These are phyloP conservation scores for Ophioderma brevispina DNA, from an alignment of 35 echinoderm and acorn worm genomes.

Conservation along the genomic window DNA sequence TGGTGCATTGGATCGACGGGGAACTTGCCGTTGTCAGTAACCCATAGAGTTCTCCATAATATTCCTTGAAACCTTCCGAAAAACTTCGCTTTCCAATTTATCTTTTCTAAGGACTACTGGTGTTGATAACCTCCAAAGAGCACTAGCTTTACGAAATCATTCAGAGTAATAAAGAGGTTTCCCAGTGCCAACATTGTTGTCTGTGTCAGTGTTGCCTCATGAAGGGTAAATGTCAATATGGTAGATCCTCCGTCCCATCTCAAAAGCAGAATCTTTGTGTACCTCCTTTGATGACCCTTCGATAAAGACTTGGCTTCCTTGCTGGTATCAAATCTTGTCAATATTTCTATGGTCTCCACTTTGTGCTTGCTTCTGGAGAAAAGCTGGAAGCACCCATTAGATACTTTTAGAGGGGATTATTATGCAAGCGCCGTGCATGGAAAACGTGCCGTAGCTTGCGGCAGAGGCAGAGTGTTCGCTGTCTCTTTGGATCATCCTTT, in stretches of 20 bases:
- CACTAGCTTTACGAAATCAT: slow-evolving; percentile 56
- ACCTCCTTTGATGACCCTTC: slow-evolving; percentile 59
- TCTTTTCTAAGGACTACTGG: slow-evolving; percentile 11
- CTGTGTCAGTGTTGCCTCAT: slow-evolving; percentile 18
- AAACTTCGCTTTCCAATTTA: slow-evolving; percentile 76
- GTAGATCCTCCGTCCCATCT: slow-evolving; percentile 53
- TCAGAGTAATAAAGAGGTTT: slow-evolving; percentile 57
- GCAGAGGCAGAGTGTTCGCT: slow-evolving; percentile 27
- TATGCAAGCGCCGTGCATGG: slow-evolving; percentile 49
- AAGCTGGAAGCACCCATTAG: slow-evolving; percentile 63
- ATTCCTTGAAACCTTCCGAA: slow-evolving; percentile 68
- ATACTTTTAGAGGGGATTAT: slow-evolving; percentile 56
- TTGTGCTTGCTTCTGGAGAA: slow-evolving; percentile 50
- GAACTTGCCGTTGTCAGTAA: slow-evolving; percentile 50
- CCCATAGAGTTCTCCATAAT: slow-evolving; percentile 69
- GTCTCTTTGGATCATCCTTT: slow-evolving; percentile 54
- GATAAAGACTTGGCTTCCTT: slow-evolving; percentile 37
- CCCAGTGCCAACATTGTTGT: slow-evolving; percentile 35
- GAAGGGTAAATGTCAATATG: slow-evolving; percentile 28
- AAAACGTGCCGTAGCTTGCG: slow-evolving; percentile 63
- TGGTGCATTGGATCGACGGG: slow-evolving; percentile 56
- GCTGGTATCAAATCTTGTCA: slow-evolving; percentile 60
- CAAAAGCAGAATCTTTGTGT: slow-evolving; percentile 59
- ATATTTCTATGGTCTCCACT: slow-evolving; percentile 69
- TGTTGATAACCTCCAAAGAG: slow-evolving; percentile 64